phyloP scores from a whole-genome alignment of 2,797 vertebrate species.

The Hyperoplus lanceolatus region DNA sequence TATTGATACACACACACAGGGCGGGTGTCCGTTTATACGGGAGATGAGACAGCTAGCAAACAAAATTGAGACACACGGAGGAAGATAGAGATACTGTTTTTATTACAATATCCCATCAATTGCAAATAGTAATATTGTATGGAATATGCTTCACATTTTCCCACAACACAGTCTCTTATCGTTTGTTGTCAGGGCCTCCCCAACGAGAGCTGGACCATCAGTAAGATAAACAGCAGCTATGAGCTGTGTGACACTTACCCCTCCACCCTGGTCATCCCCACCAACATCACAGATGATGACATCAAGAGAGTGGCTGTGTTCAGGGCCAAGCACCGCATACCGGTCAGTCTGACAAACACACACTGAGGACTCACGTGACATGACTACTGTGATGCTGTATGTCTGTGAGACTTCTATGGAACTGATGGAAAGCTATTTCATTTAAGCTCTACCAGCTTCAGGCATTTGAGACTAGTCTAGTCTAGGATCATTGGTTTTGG shows the following conservation, averaged over 20 bases:
- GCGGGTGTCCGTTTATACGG: no score
- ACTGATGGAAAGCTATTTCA: no score
- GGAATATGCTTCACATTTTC: background rate
- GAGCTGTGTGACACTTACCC: conserved; percentile 97
- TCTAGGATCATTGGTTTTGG: no score
- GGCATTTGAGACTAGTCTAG: no score
- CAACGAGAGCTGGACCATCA: conserved; percentile 97
- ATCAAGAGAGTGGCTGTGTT: conserved; percentile 91
- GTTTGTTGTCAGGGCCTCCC: conserved; percentile 90
- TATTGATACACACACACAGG: no score
- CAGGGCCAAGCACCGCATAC: conserved; percentile 93
- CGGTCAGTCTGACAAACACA: conserved; percentile 83
- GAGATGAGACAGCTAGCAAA: no score
- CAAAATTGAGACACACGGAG: no score
- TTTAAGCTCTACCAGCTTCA: no score
- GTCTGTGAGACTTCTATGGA: no score
- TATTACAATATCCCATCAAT: background rate
- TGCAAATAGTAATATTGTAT: background rate
- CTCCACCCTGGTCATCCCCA: conserved; percentile 92
- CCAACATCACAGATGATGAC: conserved; percentile 93
- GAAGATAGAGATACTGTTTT: no score
- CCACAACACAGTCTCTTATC: background rate
- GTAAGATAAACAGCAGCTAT: conserved; percentile 92
- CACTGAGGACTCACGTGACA: background rate
- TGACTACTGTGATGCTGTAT: no score